A percentile compares a stretch with the other conserved stretches of the same genome.
phyloP scores from a whole-genome alignment of 2,113 vertebrate genomes.

The Ciconia boyciana region DNA sequence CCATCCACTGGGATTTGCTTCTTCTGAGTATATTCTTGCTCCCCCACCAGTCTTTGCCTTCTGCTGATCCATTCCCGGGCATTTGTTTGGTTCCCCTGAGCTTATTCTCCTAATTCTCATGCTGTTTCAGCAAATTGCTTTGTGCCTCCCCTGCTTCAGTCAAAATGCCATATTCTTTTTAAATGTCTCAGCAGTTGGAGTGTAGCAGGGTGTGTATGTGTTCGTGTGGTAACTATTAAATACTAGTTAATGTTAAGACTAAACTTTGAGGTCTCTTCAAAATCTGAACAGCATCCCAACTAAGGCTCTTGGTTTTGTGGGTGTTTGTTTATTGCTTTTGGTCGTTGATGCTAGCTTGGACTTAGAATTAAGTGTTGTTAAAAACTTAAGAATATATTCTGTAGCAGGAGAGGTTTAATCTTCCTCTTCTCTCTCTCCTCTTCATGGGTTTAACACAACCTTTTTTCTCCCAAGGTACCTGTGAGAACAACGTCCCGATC shows the following conservation, averaged over 20 bases:
- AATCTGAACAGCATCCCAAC: not conserved
- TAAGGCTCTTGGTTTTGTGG: conserved; percentile 16
- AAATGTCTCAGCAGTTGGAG: conserved; percentile 20
- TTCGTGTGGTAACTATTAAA: conserved; percentile 33
- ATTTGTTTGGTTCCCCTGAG: conserved; percentile 71
- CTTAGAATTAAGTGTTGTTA: not conserved
- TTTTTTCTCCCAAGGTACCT: conserved; percentile 76
- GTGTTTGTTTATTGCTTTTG: conserved; percentile 1
- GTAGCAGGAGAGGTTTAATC: not conserved
- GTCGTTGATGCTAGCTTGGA: not conserved
- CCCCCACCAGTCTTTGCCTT: conserved; percentile 67
- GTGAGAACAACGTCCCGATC: conserved; percentile 94
- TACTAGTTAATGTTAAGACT: not conserved
- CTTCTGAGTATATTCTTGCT: conserved; percentile 70
- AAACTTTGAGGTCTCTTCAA: not conserved
- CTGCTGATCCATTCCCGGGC: conserved; percentile 64
- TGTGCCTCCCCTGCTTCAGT: conserved; percentile 63
- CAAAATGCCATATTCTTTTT: conserved; percentile 47
- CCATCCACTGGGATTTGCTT: conserved; percentile 67
- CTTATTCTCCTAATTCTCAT: conserved; percentile 70
- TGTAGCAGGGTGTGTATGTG: not conserved
- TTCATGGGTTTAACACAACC: not conserved
- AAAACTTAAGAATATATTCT: not conserved
- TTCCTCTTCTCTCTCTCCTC: not conserved
- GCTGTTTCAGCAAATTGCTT: conserved; percentile 69